phyloP scores from a whole-genome alignment of 2,113 vertebrate species.

The Poicephalus meyeri region DNA sequence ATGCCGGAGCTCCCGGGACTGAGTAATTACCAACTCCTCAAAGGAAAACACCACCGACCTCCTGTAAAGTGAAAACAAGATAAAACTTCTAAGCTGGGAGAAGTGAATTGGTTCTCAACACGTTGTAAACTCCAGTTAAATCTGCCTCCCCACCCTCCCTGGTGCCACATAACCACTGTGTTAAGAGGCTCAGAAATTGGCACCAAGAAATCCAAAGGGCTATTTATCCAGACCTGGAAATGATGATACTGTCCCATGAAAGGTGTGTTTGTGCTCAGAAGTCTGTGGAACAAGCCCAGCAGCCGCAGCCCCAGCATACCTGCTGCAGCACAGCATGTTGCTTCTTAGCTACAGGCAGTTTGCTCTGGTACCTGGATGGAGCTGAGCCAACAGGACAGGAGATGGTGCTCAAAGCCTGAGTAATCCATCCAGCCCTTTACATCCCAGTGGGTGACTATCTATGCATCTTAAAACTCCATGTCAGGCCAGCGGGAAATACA shows the following conservation, averaged over 20 bases:
- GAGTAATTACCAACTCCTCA: neutral
- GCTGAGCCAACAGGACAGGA: conserved; percentile 38
- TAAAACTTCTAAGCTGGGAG: neutral
- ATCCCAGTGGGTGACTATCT: neutral
- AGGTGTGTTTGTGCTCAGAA: neutral
- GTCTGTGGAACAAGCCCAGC: neutral
- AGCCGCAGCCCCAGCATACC: neutral
- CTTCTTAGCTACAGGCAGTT: rapidly evolving
- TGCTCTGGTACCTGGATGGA: neutral
- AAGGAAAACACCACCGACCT: neutral
- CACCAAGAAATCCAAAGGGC: rapidly evolving
- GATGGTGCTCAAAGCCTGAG: conserved; percentile 44
- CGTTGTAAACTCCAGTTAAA: neutral
- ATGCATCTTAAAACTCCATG: neutral
- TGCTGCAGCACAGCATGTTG: neutral
- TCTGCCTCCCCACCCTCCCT: neutral
- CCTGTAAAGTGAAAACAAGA: neutral
- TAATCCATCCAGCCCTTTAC: neutral
- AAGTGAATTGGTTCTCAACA: neutral
- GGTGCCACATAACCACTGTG: neutral
- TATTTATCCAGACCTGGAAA: neutral
- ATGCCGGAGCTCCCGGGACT: neutral
- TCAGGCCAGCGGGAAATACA: neutral
- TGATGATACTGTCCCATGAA: neutral
- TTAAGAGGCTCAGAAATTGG: neutral